Base-by-base conservation (phyloP, 2,888 invertebrate genomes). In the Rugalucina vietnamica region DNA sequence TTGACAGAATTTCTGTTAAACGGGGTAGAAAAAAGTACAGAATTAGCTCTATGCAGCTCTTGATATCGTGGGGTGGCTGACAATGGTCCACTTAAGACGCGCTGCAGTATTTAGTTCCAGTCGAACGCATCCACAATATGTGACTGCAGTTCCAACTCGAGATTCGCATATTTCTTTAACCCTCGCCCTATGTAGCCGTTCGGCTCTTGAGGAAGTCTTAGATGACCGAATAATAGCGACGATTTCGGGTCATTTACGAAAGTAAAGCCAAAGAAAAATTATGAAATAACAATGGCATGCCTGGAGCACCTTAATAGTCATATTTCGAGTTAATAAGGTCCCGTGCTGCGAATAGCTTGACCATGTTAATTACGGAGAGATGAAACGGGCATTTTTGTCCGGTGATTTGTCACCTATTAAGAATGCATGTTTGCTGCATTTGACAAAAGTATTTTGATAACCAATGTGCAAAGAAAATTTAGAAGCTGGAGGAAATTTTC, bases 1-100 rank as follows among this genome's bases (percentile, higher is more conserved):
- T 65, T 82, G 82, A 84, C 82, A 81, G 81, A 84, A 81, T 82
- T 81, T 73, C 82, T 82, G 82, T 82, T 79, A 81, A 78, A 34
- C 32, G 29, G 34, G 65, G 34, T 21, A 72, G 43, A 43, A 72
- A 80, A 81, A 60, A 79, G 71, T 37, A 75, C 87, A 39, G 81
- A 87, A 87, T 87, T 87, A 84, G 84, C 87, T 60, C 84, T 82
- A 76, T 81, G 78, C 29, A 24, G 3, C 39, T 24, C 72, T 39
- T 72, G 27, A 43, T 21, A 27, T 72, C 72, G 72, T 72, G 72
- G 37, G 72, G 72, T 39, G 29, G 4, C 10, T 37, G 14, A 72
- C 72, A 72, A 72, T 32, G 72, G 72, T 10, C 12, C 29, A 72
- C 72, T 72, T 72, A 39, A 72, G 65, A 65, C 18, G 34, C 65